Base-by-base conservation (phyloP, 2,113 vertebrate genomes). In the Phalacrocorax brasilianus region DNA sequence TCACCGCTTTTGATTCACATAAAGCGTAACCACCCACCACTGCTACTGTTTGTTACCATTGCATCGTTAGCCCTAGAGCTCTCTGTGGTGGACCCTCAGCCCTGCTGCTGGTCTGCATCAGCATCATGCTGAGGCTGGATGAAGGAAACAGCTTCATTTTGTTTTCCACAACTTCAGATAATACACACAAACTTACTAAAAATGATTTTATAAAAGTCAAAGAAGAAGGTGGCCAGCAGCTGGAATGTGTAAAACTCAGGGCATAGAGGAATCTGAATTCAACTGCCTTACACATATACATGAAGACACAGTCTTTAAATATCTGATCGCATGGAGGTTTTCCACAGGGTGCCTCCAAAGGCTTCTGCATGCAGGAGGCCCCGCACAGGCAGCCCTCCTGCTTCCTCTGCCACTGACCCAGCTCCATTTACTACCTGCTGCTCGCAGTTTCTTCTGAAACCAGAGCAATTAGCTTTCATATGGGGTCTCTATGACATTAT, bases 71-170 rank as follows among this genome's bases (percentile, higher is more conserved):
- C 30, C 35, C 30, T 20, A 18, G 27, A 20, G 38, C 44, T 61
- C 40, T 38, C n/a, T 14, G 32, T 10, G 65, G 35, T 13, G 22
- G 27, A 40, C 27, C 12, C 2, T 1, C 13, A 27, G 23, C 14
- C 21, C 26, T 12, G 23, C 27, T 40, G 49, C 21, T 24, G 47
- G 15, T 35, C 53, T 5, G 2, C 0, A 0, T 14, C 58, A 82
- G 59, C 52, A 38, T 12, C 3, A 0, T 0, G 0, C 11, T 16
- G 62, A 42, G 52, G 33, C 11, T 12, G 49, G 30, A 32, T 0
- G 1, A 18, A 55, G 14, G 30, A 61, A 65, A 44, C 1, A 0
- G 33, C 14, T 53, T 40, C 9, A 30, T 30, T 82, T 62, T 35
- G 7, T 55, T 47, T 38, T 28, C 19, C 44, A 23, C 49, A 47